These are phyloP conservation scores for Macrosiphum euphorbiae DNA, from an alignment of 2,888 invertebrate species.

Conservation along the genomic window DNA sequence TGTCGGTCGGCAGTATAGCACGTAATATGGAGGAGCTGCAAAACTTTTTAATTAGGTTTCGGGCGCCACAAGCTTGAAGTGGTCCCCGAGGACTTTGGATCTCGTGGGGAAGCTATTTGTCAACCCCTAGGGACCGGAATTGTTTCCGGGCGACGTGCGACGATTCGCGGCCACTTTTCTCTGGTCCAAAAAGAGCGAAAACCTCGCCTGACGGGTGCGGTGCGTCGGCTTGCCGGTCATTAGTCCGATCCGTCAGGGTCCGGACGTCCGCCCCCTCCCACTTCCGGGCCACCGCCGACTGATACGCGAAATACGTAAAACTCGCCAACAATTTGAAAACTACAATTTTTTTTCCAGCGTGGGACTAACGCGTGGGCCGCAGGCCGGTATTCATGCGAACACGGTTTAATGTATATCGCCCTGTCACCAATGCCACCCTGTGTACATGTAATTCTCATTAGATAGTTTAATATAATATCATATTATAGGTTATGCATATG, in stretches of 20 bases:
- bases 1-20: neutral
- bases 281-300: neutral
- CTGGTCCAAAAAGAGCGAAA: neutral
- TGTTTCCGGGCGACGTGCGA: neutral
- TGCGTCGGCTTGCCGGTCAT: slow-evolving; percentile 35
- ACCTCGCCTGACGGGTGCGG: neutral
- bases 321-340: slow-evolving; percentile 10
- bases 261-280: slow-evolving; percentile 43
- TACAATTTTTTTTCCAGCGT: neutral
- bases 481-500: neutral
- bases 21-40: neutral
- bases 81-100: neutral
- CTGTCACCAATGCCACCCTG: neutral
- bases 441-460: slow-evolving; percentile 54
- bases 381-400: slow-evolving; percentile 3
- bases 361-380: neutral
- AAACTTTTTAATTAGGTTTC: slow-evolving; percentile 62
- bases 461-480: neutral
- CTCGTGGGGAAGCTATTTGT: slow-evolving; percentile 23
- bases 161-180: neutral
- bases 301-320: slow-evolving; percentile 33
- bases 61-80: neutral
- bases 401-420: neutral
- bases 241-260: slow-evolving; percentile 50
- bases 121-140: slow-evolving; percentile 22